phyloP scores from a whole-genome alignment of 2,797 vertebrate genomes.

The Chloroceryle inda region DNA sequence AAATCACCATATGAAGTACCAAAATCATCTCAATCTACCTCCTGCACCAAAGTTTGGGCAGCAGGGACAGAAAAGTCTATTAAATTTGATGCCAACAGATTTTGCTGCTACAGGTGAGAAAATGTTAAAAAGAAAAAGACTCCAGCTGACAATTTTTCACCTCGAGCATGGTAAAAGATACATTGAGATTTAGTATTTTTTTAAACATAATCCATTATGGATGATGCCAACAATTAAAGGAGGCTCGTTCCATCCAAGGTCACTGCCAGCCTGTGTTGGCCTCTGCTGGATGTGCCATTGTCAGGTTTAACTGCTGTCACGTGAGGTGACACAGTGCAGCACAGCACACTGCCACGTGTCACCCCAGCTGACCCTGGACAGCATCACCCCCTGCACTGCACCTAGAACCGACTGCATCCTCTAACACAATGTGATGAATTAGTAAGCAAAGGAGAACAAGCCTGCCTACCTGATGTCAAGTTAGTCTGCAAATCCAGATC shows the following conservation, averaged over 20 bases:
- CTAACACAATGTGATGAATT: background rate
- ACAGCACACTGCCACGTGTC: constrained; percentile 30
- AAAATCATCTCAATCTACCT: background rate
- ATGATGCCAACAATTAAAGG: background rate
- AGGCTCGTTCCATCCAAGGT: background rate
- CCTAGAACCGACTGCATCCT: background rate
- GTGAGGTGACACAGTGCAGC: background rate
- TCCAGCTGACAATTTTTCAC: background rate
- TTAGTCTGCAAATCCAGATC: background rate
- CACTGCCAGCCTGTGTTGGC: background rate
- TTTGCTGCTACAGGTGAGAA: background rate
- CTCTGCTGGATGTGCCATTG: background rate
- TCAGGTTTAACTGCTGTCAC: background rate
- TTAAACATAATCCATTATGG: background rate
- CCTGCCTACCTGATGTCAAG: background rate
- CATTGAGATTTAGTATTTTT: background rate
- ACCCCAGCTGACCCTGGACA: background rate
- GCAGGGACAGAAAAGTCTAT: rapidly evolving
- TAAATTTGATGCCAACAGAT: background rate
- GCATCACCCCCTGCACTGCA: background rate
- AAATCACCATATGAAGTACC: background rate
- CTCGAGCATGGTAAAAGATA: background rate
- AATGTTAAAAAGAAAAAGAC: rapidly evolving
- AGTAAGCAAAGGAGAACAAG: background rate
- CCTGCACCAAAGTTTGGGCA: background rate